Evolutionary conservation across 2,888 invertebrate genomes (phyloP), one percentile per base, ranked within the genome.

Genomic region (Aphodius granarius): DNA sequence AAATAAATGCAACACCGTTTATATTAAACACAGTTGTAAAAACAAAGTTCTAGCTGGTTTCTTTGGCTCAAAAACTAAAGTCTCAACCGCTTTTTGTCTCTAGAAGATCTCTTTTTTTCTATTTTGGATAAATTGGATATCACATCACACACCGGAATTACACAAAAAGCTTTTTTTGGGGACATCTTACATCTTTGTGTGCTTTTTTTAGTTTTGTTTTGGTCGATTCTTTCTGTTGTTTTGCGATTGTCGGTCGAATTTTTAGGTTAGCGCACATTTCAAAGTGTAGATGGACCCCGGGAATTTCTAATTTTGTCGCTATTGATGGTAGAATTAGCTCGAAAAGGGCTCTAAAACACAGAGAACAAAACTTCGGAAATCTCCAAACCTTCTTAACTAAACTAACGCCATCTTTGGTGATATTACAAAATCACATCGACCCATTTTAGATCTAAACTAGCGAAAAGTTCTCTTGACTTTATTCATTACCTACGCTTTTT

Each of bases 61-160:
- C 43, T 43, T 43, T 43, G 43, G 43, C 43, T 19, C 19, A 65
- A 19, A 65, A 65, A n/a, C 16, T 22, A 68, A 20, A 21, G n/a
- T 21, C 65, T 18, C 65, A 65, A 17, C 65, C n/a, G n/a, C n/a
- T n/a, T n/a, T n/a, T n/a, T n/a, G n/a, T 43, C 3, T 43, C 43
- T 43, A 43, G 43, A 43, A 43, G 43, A 13, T 43, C 13, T 43
- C n/a, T 43, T 43, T 23, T 43, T 43, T 43, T 43, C 43, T 43
- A 43, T 43, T 43, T n/a, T n/a, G n/a, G n/a, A n/a, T 65, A 65
- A 65, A 65, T 9, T 68, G 68, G 68, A 21, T 68, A 68, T 68
- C 68, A 68, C 68, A 68, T 68, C 68, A 68, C 21, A 68, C 68
- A 68, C 21, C 19, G 21, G 21, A 68, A 68, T 6, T 68, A 68